Conservation (phyloP, 2,888 invertebrate genomes). For the Acronicta aceris region DNA sequence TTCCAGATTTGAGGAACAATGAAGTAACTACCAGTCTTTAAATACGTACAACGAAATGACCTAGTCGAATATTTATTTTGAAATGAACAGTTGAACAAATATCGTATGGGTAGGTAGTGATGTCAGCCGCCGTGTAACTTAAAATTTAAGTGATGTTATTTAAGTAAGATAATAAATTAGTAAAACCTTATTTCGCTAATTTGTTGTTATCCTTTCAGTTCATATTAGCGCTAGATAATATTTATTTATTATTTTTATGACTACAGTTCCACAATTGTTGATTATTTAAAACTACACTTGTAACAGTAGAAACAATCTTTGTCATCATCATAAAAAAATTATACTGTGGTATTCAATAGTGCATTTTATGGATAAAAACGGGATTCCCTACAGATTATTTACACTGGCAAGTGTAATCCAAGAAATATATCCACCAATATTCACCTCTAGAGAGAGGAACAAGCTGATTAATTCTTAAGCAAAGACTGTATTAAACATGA, state of each 20-base stretch:
- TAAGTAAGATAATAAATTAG: constrained; percentile 24
- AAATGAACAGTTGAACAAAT: constrained; percentile 57
- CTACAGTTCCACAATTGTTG: no score
- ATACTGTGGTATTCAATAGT: no score
- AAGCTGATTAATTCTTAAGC: constrained; percentile 27
- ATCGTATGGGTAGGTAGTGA: constrained; percentile 40
- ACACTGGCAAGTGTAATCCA: no score
- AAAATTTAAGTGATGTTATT: constrained; percentile 30
- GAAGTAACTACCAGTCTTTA: constrained; percentile 82
- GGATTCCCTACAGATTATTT: no score
- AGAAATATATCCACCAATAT: no score
- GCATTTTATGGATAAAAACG: no score
- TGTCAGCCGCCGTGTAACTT: constrained; percentile 29
- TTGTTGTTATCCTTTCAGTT: constrained; percentile 3
- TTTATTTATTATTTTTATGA: no score
- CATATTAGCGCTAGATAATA: background rate
- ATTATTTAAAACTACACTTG: no score
- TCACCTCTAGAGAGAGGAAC: no score
- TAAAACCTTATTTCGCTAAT: constrained; percentile 9
- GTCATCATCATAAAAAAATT: no score
- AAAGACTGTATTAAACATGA: constrained; percentile 12
- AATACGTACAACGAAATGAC: constrained; percentile 54
- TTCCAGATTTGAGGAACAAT: constrained; percentile 77
- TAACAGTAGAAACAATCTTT: no score
- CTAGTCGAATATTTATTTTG: constrained; percentile 68